phyloP scores from a whole-genome alignment of 2,113 vertebrate genomes.

The Jacana jacana region DNA sequence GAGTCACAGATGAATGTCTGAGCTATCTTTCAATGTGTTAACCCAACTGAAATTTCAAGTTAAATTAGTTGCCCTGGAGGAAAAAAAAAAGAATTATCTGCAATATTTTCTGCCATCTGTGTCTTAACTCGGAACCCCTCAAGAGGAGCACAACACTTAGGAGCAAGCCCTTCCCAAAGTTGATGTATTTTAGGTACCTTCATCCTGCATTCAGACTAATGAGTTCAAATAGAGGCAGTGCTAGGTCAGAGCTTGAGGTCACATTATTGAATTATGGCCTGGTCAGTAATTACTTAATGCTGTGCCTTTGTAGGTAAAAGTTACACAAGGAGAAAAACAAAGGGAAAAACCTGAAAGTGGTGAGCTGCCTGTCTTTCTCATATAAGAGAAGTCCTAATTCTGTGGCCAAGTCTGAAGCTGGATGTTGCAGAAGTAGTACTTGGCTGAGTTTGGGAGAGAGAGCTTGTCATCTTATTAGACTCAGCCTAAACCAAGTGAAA shows the following conservation, averaged over 20 bases:
- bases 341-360: not conserved
- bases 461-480: fast-evolving
- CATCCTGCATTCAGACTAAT: not conserved
- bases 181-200: not conserved
- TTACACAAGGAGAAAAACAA: not conserved
- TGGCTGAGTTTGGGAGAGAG: not conserved
- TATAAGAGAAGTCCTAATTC: not conserved
- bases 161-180: not conserved
- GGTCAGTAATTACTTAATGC: not conserved
- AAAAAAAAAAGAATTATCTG: not conserved
- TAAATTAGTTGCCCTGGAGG: not conserved
- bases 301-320: not conserved
- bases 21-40: not conserved
- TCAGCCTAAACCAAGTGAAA: not conserved
- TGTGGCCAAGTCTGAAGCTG: not conserved
- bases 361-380: not conserved
- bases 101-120: not conserved
- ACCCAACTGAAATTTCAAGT: not conserved
- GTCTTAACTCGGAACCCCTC: not conserved
- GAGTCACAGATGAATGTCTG: not conserved
- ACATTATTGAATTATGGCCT: not conserved
- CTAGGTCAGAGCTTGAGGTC: not conserved
- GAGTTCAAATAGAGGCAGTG: not conserved
- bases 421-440: not conserved
- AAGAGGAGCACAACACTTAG: not conserved